Evolutionary conservation across 2,113 vertebrate species (phyloP), one percentile per base, ranked within the genome.

Genomic region (Ophiodon elongatus): DNA sequence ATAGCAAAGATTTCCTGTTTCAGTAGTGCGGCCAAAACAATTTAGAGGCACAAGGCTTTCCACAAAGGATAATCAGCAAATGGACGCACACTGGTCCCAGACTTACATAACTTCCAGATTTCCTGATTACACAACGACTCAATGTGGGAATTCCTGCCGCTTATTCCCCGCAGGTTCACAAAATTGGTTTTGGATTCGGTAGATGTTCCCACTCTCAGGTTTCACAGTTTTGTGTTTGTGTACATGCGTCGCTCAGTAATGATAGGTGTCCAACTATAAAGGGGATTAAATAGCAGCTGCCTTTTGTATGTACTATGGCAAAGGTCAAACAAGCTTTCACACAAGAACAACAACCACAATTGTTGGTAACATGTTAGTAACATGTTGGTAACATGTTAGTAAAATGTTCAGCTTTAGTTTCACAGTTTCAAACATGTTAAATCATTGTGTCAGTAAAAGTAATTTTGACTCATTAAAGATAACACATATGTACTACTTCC

Each of bases 51-150:
- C 7, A 41, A 63, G 1, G 27, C 10, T 72, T 56, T 41, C 5
- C 19, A 52, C 21, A 25, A 17, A 37, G 3, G n/a, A 1, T 56
- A 68, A 56, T 33, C 25, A 41, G 43, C 2, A n/a, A 43, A 31
- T 14, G 15, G 17, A 59, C 3, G 4, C 4, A 23, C 0, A 1
- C 15, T 11, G 31, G 47, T 71, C n/a, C 2, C 2, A 11, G 0
- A 23, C 31, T 84, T 86, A 3, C 33, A 62, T 73, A 79, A 73
- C 41, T 27, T 2, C 13, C 5, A 52, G 15, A 81, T 73, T 80
- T 25, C n/a, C 69, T 37, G 59, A 79, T 84, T 82, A 15, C 69
- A 56, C 29, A 89, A 57, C 79, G 3, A 6, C 60, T 21, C 62
- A 45, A 23, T 57, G 71, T 47, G 23, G 39, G 62, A 79, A 64